Evolutionary conservation across 2,888 invertebrate genomes (phyloP).

Genomic region (Polyommatus icarus): DNA sequence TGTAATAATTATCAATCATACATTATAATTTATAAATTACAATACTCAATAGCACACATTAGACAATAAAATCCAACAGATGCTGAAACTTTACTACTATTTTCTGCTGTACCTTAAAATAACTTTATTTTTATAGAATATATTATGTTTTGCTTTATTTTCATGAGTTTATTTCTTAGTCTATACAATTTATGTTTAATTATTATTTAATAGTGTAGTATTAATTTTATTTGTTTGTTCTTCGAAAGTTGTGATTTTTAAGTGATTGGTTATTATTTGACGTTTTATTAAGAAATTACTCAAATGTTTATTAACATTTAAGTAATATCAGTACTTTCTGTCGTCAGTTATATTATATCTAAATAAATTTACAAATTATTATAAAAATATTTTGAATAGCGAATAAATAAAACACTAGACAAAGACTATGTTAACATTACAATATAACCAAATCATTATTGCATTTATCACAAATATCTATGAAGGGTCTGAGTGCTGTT

Average conservation of each 20-base stretch:
- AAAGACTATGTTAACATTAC: background rate
- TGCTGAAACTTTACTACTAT: background rate
- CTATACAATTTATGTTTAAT: background rate
- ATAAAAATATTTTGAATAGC: too few species aligned
- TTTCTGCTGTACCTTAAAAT: background rate
- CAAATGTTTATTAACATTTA: background rate
- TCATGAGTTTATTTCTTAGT: constrained; percentile 1
- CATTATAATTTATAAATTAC: background rate
- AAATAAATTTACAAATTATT: background rate
- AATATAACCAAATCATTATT: background rate
- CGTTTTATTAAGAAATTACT: background rate
- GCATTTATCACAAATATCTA: background rate
- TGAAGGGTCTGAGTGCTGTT: background rate
- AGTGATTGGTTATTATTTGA: background rate
- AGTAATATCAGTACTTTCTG: too few species aligned
- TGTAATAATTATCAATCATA: background rate
- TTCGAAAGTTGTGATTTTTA: background rate
- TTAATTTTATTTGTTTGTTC: background rate
- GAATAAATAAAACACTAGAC: background rate
- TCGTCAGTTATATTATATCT: too few species aligned
- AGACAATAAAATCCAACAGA: background rate
- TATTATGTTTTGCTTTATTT: background rate
- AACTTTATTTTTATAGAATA: background rate
- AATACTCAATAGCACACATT: constrained; percentile 5
- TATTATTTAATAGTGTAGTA: background rate